Evolutionary conservation across 2,113 vertebrate species (phyloP).

Genomic region (Aphyosemion australe): DNA sequence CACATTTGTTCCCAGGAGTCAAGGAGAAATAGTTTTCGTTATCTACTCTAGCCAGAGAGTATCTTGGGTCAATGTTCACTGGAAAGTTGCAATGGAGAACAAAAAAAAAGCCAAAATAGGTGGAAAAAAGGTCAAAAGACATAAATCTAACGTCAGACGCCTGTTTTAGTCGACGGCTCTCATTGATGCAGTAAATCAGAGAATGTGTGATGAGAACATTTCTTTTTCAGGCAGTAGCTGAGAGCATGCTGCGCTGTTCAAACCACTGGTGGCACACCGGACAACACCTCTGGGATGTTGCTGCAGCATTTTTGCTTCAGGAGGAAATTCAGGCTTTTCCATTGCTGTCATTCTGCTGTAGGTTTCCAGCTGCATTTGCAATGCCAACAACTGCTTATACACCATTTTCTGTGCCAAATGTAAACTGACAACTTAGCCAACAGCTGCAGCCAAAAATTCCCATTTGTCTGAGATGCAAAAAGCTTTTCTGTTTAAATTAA

Average conservation of each 20-base stretch:
- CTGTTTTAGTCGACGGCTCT: constrained; percentile 5
- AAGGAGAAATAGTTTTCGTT: constrained; percentile 59
- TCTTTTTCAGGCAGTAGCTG: constrained; percentile 1
- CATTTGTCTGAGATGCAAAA: constrained; percentile 32
- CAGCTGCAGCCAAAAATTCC: constrained; percentile 23
- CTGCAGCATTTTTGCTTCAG: constrained; percentile 49
- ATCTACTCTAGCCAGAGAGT: constrained; percentile 46
- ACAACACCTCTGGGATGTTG: not conserved
- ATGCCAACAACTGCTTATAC: constrained; percentile 37
- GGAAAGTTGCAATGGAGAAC: constrained; percentile 43
- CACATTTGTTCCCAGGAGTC: constrained; percentile 46
- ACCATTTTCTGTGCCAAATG: constrained; percentile 47
- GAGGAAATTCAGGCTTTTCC: constrained; percentile 24
- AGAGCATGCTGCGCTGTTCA: not conserved
- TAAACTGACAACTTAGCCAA: constrained; percentile 24
- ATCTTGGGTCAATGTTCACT: constrained; percentile 42
- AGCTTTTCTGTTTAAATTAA: not conserved
- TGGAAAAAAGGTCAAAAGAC: not conserved
- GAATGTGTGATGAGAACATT: constrained; percentile 1
- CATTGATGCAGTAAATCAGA: constrained; percentile 20
- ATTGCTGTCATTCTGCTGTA: constrained; percentile 28
- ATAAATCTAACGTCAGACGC: not conserved
- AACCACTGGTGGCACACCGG: not conserved
- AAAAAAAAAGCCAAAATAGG: constrained; percentile 12
- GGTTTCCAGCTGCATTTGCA: constrained; percentile 21